Percentiles rank a stretch among this genome's conserved stretches.
Evolutionary conservation across 1,140 invertebrate genomes (phyloP).

Genomic region (Neotoxoptera formosana): DNA sequence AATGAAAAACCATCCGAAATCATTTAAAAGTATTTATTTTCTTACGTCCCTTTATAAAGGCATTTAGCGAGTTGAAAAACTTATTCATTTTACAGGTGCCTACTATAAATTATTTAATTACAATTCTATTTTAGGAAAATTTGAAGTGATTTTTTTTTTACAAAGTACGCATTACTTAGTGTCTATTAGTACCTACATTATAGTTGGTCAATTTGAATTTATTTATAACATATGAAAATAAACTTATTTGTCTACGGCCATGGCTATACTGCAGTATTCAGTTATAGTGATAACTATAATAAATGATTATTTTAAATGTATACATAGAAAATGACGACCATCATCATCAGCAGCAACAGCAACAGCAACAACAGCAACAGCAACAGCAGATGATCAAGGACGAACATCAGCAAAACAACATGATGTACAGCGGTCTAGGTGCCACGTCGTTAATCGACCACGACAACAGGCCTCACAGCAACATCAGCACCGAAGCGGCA

Average conservation of each 20-base stretch:
- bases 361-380: conserved; percentile 29
- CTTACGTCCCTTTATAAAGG: background rate
- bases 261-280: too few species aligned
- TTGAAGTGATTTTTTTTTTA: background rate
- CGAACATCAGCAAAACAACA: conserved; percentile 53
- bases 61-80: background rate
- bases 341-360: conserved; percentile 31
- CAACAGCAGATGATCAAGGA: conserved; percentile 43
- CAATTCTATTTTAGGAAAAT: background rate
- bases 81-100: background rate
- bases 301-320: background rate
- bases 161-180: background rate
- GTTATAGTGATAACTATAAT: background rate
- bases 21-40: background rate
- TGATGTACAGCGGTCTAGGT: conserved; percentile 37
- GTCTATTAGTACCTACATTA: too few species aligned
- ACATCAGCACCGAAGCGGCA: conserved; percentile 42
- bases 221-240: background rate
- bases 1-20: background rate
- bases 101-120: background rate
- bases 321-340: conserved; percentile 38
- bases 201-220: background rate
- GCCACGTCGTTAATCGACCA: conserved; percentile 35
- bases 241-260: background rate
- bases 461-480: conserved; percentile 53